These are phyloP conservation scores for Stictonetta naevosa DNA, from an alignment of 2,113 vertebrate species.

Conservation along the genomic window DNA sequence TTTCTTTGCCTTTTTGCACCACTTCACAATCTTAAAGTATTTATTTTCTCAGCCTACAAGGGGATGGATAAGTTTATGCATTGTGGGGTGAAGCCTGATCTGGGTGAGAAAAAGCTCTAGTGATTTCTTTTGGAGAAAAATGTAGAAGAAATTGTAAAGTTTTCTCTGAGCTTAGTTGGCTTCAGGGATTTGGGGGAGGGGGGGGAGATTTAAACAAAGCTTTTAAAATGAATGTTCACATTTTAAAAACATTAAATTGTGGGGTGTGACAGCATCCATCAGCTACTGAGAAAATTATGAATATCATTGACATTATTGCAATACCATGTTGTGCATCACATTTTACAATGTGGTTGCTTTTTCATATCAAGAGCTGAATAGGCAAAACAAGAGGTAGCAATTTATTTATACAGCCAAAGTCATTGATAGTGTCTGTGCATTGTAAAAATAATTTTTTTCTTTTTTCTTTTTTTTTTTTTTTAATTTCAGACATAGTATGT, in stretches of 20 bases:
- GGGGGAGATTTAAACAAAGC: conserved; percentile 2
- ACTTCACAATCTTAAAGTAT: background rate
- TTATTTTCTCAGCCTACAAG: background rate
- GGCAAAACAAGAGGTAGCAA: background rate
- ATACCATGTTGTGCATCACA: background rate
- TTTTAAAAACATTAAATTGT: background rate
- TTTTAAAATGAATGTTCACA: background rate
- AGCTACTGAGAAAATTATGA: background rate
- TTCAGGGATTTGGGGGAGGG: background rate
- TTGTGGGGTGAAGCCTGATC: background rate
- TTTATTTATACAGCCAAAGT: background rate
- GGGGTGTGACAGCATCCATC: background rate
- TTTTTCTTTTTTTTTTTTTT: rapidly evolving
- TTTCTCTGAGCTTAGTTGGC: background rate
- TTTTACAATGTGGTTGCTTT: background rate
- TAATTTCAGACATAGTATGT: background rate
- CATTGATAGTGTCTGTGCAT: background rate
- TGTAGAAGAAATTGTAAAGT: background rate
- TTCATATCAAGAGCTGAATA: background rate
- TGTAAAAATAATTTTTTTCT: background rate
- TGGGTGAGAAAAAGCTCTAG: background rate
- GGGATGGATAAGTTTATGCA: background rate
- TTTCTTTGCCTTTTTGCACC: background rate
- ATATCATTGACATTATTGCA: background rate
- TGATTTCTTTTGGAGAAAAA: background rate